Base-by-base conservation (phyloP, 2,113 vertebrate species). In the Accipiter virgatus region DNA sequence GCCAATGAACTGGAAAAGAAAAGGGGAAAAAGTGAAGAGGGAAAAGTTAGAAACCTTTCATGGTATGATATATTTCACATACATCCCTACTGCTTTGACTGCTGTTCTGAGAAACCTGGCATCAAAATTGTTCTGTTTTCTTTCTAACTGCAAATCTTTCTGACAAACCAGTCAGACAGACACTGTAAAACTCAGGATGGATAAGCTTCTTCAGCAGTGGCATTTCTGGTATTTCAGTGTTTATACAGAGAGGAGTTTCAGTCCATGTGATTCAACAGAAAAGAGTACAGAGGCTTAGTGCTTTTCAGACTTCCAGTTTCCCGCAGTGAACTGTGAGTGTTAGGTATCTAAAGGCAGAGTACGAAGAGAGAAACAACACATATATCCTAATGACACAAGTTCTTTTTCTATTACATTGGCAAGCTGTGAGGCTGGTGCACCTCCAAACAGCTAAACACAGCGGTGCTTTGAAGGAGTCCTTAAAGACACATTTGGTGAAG, bases 151-250 rank as follows among this genome's bases (percentile, higher is more conserved):
- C 53, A 95, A 92, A 95, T 95, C 86, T 90, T 58, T 95, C 93
- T 96, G 86, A 96, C 75, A 91, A 74, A 88, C 38, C 55, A 83
- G 40, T 93, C 95, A 95, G 93, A 87, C 62, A 96, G 94, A 93
- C 85, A 90, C 42, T 86, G 75, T 86, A 81, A 71, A 93, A 90
- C 27, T 96, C 27, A 68, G 83, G 70, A 90, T 61, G 93, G 86
- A 92, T 94, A 95, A 90, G 70, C 62, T 96, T 94, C 78, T 62
- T 93, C 61, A 92, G 63, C 81, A 87, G 7, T 50, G 96, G 87
- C 86, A 97, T 97, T 97, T 93, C 88, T 97, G 92, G 86, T 94
- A 97, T 97, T 97, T 95, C 71, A 86, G 16, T 93, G 88, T 94
- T 97, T 96, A 71, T 72, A 53, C 1, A 95, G 58, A 83, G 48